Conservation (phyloP, 2,797 vertebrate genomes). For the Oryzias sinensis region DNA sequence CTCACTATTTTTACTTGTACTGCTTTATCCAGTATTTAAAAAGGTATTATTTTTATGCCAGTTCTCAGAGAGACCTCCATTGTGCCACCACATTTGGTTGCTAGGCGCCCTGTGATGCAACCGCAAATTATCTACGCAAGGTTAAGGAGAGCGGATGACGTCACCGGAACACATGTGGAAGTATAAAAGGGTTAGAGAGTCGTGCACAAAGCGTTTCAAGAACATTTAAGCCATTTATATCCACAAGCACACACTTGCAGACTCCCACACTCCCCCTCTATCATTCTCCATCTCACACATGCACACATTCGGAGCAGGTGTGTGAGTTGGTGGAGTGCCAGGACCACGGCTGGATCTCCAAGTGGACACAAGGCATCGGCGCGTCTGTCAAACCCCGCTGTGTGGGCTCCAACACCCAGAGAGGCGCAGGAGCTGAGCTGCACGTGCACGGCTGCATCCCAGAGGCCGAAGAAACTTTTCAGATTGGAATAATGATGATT, state of each 20-base stretch:
- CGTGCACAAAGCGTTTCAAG: slow-evolving; percentile 39
- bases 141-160: slow-evolving; percentile 34
- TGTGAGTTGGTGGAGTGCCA: slow-evolving; percentile 35
- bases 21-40: slow-evolving; percentile 33
- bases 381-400: slow-evolving; percentile 16
- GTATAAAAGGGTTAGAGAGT: slow-evolving; percentile 30
- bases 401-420: slow-evolving; percentile 31
- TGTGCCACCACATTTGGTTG: slow-evolving; percentile 47
- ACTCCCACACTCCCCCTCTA: slow-evolving; percentile 32
- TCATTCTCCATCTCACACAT: slow-evolving; percentile 11
- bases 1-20: slow-evolving; percentile 11
- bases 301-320: slow-evolving; percentile 30
- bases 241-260: slow-evolving; percentile 49
- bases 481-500: slow-evolving; percentile 25
- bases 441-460: slow-evolving; percentile 12
- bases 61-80: slow-evolving; percentile 40
- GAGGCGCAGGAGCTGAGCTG: slow-evolving; percentile 30
- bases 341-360: slow-evolving; percentile 28
- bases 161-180: slow-evolving; percentile 40
- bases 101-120: slow-evolving; percentile 57
- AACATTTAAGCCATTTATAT: slow-evolving; percentile 58
- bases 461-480: slow-evolving; percentile 24
- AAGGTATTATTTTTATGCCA: slow-evolving; percentile 34
- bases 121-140: slow-evolving; percentile 23
- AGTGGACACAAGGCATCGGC: slow-evolving; percentile 38